phyloP scores from a whole-genome alignment of 2,113 vertebrate species.

The Pseudopipra pipra region DNA sequence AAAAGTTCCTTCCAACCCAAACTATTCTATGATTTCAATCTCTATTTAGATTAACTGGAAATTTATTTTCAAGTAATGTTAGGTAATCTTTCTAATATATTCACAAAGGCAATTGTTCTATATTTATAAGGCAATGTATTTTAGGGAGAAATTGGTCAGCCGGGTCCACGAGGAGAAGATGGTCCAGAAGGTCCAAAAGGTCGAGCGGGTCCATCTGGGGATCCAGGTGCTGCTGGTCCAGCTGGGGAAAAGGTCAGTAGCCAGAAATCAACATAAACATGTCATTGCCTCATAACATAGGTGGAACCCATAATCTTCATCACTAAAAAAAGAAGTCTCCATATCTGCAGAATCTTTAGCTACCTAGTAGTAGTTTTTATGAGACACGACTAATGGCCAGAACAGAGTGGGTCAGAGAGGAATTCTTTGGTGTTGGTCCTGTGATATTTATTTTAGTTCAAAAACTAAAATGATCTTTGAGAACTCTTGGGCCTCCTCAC shows the following conservation, averaged over 20 bases:
- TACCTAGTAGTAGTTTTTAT: background rate
- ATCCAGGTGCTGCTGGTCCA: constrained; percentile 85
- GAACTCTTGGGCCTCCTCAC: background rate
- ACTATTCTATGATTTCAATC: background rate
- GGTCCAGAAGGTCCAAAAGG: constrained; percentile 98
- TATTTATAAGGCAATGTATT: constrained; percentile 28
- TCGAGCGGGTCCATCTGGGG: constrained; percentile 88
- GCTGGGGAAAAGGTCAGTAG: constrained; percentile 92
- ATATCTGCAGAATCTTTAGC: background rate
- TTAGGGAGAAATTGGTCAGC: constrained; percentile 89
- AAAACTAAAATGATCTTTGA: background rate
- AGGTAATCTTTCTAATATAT: background rate
- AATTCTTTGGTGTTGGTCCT: background rate
- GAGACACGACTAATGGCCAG: background rate
- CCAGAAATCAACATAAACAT: background rate
- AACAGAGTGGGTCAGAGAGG: background rate
- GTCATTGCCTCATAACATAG: background rate
- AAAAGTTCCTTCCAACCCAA: background rate
- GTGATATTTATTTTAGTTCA: background rate
- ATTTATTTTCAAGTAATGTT: background rate
- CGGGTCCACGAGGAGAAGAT: constrained; percentile 90
- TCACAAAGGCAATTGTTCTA: background rate
- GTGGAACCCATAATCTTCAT: background rate
- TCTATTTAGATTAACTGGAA: background rate
- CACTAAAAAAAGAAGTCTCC: background rate